A percentile compares a stretch with the other conserved stretches of the same genome.
phyloP scores from a whole-genome alignment of 1,140 invertebrate species.

The Rhyacophila brunnea region DNA sequence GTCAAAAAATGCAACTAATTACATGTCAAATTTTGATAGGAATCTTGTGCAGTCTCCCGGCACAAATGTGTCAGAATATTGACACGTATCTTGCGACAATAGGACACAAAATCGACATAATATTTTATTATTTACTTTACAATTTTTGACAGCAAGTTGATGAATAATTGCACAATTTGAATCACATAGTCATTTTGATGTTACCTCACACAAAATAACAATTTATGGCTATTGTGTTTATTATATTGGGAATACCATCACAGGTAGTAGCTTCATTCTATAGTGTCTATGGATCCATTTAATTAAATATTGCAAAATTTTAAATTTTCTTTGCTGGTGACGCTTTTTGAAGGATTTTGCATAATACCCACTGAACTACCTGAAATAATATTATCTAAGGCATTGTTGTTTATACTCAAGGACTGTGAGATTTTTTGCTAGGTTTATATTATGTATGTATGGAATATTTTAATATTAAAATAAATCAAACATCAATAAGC shows the following conservation, averaged over 20 bases:
- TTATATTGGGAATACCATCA: neutral
- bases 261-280: neutral
- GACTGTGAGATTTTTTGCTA: no score
- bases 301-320: neutral
- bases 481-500: no score
- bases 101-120: neutral
- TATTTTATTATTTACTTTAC: neutral
- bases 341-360: neutral
- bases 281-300: constrained; percentile 2
- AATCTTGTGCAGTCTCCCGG: no score
- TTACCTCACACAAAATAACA: no score
- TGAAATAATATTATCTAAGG: no score
- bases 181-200: no score
- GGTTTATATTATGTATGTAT: no score
- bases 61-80: constrained; percentile 26
- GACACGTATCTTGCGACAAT: neutral
- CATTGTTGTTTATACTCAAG: no score
- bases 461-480: no score
- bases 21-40: no score
- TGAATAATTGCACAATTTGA: no score
- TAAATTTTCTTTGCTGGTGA: neutral
- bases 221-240: neutral
- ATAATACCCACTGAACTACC: no score
- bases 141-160: constrained; percentile 2
- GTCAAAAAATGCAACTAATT: constrained; percentile 29